phyloP scores from a whole-genome alignment of 2,888 invertebrate species.

The Nasonia oneida region DNA sequence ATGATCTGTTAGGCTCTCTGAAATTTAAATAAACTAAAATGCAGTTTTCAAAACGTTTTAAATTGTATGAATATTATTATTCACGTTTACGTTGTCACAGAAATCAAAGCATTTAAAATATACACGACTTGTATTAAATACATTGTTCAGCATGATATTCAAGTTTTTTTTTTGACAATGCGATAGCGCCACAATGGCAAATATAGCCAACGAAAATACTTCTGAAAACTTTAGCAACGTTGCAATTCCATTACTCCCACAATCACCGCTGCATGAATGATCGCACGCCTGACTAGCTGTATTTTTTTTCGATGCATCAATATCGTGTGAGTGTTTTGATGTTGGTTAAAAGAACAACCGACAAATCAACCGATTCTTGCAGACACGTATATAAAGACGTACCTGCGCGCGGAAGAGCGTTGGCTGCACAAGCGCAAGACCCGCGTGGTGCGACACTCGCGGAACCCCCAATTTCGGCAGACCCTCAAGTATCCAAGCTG shows the following conservation, averaged over 20 bases:
- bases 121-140: too few relatives aligned
- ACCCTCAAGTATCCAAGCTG: constrained; percentile 89
- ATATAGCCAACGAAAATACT: too few relatives aligned
- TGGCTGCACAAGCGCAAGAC: constrained; percentile 96
- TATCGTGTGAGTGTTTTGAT: background rate
- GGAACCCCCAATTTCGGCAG: constrained; percentile 92
- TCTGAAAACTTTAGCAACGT: too few relatives aligned
- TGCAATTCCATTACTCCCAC: too few relatives aligned
- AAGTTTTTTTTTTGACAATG: too few relatives aligned
- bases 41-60: background rate
- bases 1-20: background rate
- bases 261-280: too few relatives aligned
- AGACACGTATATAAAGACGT: constrained; percentile 97
- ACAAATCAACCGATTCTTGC: constrained; percentile 72
- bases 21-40: background rate
- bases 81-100: too few relatives aligned
- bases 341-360: background rate
- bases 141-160: too few relatives aligned
- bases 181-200: too few relatives aligned
- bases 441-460: constrained; percentile 88
- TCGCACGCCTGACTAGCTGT: background rate
- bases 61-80: too few relatives aligned
- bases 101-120: too few relatives aligned
- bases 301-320: background rate
- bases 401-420: constrained; percentile 92